Percentiles rank a stretch among this genome's conserved stretches.
phyloP scores from a whole-genome alignment of 2,797 vertebrate species.

The Alcedo quadribrachys region DNA sequence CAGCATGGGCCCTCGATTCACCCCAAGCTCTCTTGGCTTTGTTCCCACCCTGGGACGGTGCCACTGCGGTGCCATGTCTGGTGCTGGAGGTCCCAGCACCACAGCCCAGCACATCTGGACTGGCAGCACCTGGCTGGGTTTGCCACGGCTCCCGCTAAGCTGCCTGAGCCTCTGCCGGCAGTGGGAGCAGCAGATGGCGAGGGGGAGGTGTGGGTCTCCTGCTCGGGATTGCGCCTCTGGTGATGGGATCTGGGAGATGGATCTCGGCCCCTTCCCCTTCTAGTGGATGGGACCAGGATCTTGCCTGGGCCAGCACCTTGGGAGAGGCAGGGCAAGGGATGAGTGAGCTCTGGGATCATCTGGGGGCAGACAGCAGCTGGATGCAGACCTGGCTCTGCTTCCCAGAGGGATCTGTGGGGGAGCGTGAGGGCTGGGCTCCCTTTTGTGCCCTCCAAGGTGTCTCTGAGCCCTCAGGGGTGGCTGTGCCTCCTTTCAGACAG shows the following conservation, averaged over 20 bases:
- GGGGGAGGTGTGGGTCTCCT: neutral
- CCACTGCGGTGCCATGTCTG: accelerated
- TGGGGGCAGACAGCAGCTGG: neutral
- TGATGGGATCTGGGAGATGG: neutral
- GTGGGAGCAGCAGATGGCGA: constrained; percentile 39
- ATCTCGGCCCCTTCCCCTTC: neutral
- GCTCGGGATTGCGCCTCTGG: neutral
- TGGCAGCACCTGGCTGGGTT: neutral
- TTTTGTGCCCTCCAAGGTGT: neutral
- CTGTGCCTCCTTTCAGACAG: constrained; percentile 83
- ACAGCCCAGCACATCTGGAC: neutral
- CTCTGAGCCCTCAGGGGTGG: neutral
- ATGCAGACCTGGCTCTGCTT: neutral
- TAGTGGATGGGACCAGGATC: neutral
- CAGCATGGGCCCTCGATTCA: accelerated
- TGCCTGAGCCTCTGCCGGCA: neutral
- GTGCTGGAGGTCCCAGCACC: neutral
- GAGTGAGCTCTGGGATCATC: neutral
- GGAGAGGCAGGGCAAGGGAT: too few relatives aligned
- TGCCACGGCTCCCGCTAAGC: neutral
- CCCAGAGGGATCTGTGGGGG: accelerated
- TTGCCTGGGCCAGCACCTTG: accelerated
- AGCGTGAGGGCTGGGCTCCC: accelerated
- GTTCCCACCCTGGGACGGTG: neutral
- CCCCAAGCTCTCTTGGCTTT: accelerated